Percentiles rank a stretch among this genome's conserved stretches.
phyloP scores from a whole-genome alignment of 2,888 invertebrate genomes.

The Scaptomyza flava region DNA sequence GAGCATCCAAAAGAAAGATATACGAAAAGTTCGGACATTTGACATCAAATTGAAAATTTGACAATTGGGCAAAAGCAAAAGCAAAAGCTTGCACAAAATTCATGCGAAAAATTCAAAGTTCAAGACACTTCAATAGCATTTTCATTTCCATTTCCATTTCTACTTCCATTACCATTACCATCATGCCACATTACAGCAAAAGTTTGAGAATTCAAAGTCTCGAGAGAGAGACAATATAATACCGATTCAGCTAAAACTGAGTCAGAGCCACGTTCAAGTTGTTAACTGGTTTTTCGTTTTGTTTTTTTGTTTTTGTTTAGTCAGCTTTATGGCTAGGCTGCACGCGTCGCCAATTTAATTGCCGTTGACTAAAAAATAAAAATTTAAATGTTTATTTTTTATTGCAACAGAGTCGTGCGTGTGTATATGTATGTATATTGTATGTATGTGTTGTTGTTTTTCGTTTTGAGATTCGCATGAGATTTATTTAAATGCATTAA shows the following conservation, averaged over 20 bases:
- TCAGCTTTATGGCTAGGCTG: constrained; percentile 68
- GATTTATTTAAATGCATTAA: constrained; percentile 82
- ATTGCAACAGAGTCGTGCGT: constrained; percentile 16
- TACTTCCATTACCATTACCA: constrained; percentile 9
- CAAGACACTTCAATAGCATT: constrained; percentile 12
- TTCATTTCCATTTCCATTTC: constrained; percentile 10
- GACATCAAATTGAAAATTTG: constrained; percentile 60
- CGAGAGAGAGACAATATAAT: neutral
- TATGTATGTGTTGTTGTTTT: constrained; percentile 48
- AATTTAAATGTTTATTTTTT: constrained; percentile 43
- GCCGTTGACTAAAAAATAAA: constrained; percentile 64
- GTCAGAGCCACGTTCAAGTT: constrained; percentile 9
- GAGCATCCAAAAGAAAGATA: constrained; percentile 22
- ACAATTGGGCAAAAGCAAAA: constrained; percentile 49
- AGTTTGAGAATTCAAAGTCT: constrained; percentile 14
- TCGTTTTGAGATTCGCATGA: constrained; percentile 70
- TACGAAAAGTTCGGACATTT: constrained; percentile 50
- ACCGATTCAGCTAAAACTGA: constrained; percentile 26
- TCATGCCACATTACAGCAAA: constrained; percentile 3
- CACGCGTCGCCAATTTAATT: constrained; percentile 75
- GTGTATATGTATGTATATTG: constrained; percentile 18
- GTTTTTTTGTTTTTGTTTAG: constrained; percentile 9
- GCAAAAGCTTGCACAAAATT: constrained; percentile 13
- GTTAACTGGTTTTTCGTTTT: constrained; percentile 22
- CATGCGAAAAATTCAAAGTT: constrained; percentile 12